Percentiles rank a stretch among this genome's conserved stretches.
Evolutionary conservation across 2,113 vertebrate species (phyloP).

Genomic region (Pluvianellus socialis): DNA sequence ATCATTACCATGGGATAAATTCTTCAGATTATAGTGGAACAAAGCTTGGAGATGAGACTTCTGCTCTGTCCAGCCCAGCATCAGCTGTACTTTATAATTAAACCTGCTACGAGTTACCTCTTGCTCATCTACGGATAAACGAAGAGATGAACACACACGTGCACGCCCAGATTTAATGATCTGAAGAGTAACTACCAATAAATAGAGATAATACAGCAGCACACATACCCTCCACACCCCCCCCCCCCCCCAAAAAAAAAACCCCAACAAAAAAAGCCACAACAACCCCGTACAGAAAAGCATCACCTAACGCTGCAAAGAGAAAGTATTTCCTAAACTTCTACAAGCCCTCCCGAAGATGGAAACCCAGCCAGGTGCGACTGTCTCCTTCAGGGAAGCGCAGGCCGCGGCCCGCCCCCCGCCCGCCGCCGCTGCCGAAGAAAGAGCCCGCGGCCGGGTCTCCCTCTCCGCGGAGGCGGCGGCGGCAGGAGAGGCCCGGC

Average conservation of each 20-base stretch:
- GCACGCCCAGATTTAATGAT: not conserved
- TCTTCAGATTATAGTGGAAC: not conserved
- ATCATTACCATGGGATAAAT: not conserved
- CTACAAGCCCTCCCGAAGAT: too few relatives aligned
- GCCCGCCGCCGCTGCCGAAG: not conserved
- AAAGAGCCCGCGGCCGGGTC: not conserved
- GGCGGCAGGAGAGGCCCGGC: too few relatives aligned
- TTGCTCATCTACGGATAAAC: rapidly evolving
- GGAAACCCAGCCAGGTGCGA: not conserved
- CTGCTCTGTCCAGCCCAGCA: not conserved
- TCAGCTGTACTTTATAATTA: rapidly evolving
- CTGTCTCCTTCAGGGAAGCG: rapidly evolving
- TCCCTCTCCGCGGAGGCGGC: not conserved
- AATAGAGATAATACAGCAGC: rapidly evolving
- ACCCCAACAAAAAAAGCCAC: too few relatives aligned
- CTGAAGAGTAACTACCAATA: rapidly evolving
- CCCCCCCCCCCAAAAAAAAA: too few relatives aligned
- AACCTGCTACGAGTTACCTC: not conserved
- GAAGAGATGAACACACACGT: rapidly evolving
- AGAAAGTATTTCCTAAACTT: not conserved
- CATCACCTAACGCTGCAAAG: not conserved
- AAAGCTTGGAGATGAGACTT: not conserved
- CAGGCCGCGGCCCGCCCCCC: too few relatives aligned
- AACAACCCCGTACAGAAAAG: not conserved
- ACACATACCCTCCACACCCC: too few relatives aligned